phyloP scores from a whole-genome alignment of 1,140 invertebrate species.

The Drosophila nikananu region DNA sequence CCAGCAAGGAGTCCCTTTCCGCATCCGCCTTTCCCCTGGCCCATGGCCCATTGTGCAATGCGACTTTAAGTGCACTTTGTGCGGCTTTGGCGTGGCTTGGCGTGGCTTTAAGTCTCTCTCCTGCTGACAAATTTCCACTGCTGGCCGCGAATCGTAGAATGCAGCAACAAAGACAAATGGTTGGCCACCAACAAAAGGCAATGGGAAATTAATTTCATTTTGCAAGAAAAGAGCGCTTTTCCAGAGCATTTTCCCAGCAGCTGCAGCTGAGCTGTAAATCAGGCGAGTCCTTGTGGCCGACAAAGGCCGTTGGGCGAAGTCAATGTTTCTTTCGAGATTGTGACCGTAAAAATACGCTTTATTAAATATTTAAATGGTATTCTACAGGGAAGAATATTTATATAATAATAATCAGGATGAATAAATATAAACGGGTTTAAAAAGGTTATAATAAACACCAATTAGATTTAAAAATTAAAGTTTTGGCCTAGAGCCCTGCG shows the following conservation, averaged over 20 bases:
- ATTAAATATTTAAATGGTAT: background rate
- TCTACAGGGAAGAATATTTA: background rate
- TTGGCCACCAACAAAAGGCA: slow-evolving; percentile 64
- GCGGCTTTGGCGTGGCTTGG: slow-evolving; percentile 46
- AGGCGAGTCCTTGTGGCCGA: slow-evolving; percentile 35
- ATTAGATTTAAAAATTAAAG: too few species aligned
- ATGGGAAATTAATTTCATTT: slow-evolving; percentile 79
- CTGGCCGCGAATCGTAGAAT: slow-evolving; percentile 59
- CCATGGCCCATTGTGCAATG: slow-evolving; percentile 3
- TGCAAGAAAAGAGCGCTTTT: slow-evolving; percentile 35
- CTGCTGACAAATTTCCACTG: slow-evolving; percentile 67
- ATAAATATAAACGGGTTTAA: too few species aligned
- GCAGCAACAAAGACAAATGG: slow-evolving; percentile 71
- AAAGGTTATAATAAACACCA: too few species aligned
- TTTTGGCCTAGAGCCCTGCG: too few species aligned
- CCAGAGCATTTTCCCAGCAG: slow-evolving; percentile 2
- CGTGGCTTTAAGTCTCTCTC: slow-evolving; percentile 55
- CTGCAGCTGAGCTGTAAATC: slow-evolving; percentile 48
- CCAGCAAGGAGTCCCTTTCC: slow-evolving; percentile 12
- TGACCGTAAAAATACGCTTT: background rate
- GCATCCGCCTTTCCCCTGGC: background rate
- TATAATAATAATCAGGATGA: background rate
- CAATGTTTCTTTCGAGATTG: background rate
- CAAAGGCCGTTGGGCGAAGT: slow-evolving; percentile 4
- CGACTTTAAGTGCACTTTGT: slow-evolving; percentile 61